Evolutionary conservation across 2,888 invertebrate genomes (phyloP), one percentile per base, ranked within the genome.

Genomic region (Campoplex nolae): DNA sequence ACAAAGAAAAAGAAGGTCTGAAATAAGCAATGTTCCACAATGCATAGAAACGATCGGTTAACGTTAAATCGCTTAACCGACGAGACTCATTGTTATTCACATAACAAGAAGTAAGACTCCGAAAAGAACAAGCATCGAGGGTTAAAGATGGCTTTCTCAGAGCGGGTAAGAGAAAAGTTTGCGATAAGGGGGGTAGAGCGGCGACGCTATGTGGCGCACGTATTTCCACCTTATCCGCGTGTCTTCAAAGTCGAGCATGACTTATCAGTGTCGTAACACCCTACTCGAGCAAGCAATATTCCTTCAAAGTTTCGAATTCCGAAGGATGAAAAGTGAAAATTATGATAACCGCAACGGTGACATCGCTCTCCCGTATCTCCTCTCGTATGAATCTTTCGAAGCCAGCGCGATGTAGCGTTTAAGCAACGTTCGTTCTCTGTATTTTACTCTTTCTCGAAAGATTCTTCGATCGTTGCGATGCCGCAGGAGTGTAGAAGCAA

Each of bases 1-100:
- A 38, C 3, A 6, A 4, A 6, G 38, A 71, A 51, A 51, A 9
- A 32, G 18, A 51, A 32, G 7, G 48, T 45, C 32, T 51, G 51
- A 32, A 71, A 71, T 71, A 71, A 71, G 71, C 71, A 71, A 71
- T 51, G 48, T 48, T 71, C 71, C 7, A 51, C 71, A 51, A 71
- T 71, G 71, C 51, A 71, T 71, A 71, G 71, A 71, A 71, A 71
- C 71, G 71, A 71, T 71, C 71, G 48, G 71, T 51, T 71, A 71
- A 51, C 71, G 71, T 71, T 71, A 51, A 71, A 71, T 71, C 71
- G 71, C 48, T 71, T 71, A 71, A 48, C 71, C 48, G 71, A 71
- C 28, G 32, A 23, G 0, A 23, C 71, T 71, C 71, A 71, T 71
- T 71, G 71, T 71, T 71, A 71, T 71, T 71, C 71, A 71, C 71